A percentile compares a stretch with the other conserved stretches of the same genome.
These are phyloP conservation scores for Pterostichus madidus DNA, from an alignment of 2,888 invertebrate genomes.

Conservation along the genomic window DNA sequence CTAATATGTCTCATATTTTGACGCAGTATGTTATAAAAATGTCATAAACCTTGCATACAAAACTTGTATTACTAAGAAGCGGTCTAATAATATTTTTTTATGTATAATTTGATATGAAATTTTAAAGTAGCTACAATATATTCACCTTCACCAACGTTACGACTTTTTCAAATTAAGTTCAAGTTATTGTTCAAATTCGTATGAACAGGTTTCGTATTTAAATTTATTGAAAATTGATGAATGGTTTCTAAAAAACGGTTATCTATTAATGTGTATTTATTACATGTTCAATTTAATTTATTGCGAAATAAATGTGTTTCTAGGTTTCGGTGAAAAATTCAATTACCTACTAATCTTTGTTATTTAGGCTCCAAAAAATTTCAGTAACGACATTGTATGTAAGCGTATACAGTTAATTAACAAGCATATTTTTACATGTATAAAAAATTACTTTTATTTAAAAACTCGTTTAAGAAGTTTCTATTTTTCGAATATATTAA, in stretches of 20 bases:
- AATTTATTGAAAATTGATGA: no score
- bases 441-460: conserved; percentile 15
- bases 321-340: background rate
- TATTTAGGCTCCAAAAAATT: background rate
- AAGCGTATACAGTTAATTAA: background rate
- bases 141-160: background rate
- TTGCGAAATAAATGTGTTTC: background rate
- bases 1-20: conserved; percentile 18
- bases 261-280: background rate
- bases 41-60: conserved; percentile 17
- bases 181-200: no score
- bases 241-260: no score
- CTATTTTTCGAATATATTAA: no score
- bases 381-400: background rate
- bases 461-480: background rate
- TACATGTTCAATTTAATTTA: background rate
- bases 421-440: background rate
- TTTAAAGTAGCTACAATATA: background rate
- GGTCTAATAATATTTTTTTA: conserved; percentile 10
- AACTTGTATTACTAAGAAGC: background rate
- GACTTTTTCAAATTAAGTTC: no score
- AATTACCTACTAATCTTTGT: background rate
- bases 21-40: conserved; percentile 14
- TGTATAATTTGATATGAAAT: background rate
- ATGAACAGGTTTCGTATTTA: no score